phyloP scores from a whole-genome alignment of 2,888 invertebrate species.

The Metacarcinus magister region DNA sequence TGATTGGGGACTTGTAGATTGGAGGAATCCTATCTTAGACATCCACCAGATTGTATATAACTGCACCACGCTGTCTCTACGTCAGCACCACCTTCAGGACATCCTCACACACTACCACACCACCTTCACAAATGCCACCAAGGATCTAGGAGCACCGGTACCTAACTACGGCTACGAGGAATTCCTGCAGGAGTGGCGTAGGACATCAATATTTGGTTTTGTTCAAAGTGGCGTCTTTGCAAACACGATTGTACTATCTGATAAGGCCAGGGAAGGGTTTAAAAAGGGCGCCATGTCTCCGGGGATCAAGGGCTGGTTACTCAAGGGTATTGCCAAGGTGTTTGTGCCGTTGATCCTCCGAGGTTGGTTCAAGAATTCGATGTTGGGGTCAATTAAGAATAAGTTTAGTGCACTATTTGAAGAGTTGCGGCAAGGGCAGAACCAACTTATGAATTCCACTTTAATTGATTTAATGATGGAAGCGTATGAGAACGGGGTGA shows the following conservation, averaged over 20 bases:
- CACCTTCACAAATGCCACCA: conserved; percentile 66
- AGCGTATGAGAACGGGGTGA: background rate
- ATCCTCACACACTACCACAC: conserved; percentile 72
- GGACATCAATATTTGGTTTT: conserved; percentile 54
- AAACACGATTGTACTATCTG: background rate
- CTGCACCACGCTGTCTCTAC: conserved; percentile 59
- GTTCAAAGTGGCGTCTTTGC: background rate
- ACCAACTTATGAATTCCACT: background rate
- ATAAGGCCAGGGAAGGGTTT: background rate
- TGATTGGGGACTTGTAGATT: conserved; percentile 74
- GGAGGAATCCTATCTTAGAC: conserved; percentile 75
- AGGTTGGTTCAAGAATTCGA: background rate
- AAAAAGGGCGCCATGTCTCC: background rate
- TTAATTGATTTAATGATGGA: background rate
- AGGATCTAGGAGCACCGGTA: conserved; percentile 51
- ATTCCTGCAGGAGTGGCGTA: conserved; percentile 72
- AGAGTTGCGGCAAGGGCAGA: background rate
- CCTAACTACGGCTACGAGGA: conserved; percentile 64
- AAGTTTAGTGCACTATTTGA: background rate
- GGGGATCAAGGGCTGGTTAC: background rate
- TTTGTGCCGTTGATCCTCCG: background rate
- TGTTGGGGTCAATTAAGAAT: no score
- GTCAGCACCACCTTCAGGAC: conserved; percentile 63
- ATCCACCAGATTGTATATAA: conserved; percentile 69
- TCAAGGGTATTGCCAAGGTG: background rate